Evolutionary conservation across 2,797 vertebrate species (phyloP), one percentile per base, ranked within the genome.

Genomic region (Toxotes lorentzi): DNA sequence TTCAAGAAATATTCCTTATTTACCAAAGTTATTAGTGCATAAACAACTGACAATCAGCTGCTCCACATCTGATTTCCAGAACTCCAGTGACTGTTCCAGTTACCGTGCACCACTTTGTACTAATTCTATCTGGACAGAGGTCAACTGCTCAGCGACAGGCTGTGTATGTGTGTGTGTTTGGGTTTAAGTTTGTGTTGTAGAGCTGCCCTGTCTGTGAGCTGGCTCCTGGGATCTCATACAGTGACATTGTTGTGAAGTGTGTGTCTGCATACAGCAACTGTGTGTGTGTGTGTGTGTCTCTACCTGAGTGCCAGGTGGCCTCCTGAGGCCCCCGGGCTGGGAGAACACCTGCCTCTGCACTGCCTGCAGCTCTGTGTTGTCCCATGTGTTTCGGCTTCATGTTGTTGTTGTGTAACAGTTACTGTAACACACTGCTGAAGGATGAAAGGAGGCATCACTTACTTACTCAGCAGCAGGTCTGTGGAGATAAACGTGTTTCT

Each of bases 291-390:
- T 64, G 43, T 23, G 63, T 50, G 8, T 17, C 7, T 38, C 48
- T 24, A 81, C 23, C 57, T 74, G 62, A 45, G 89, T 75, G 69
- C 84, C 88, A 90, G 90, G 90, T 90, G 90, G 87, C 82, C 88
- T 75, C 85, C 30, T 0, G 87, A 83, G 89, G 73, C 79, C 79
- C 35, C 60, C 51, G 47, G 84, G 83, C 84, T 84, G 84, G 86
- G 82, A 87, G 78, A 88, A 92, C 92, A 93, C 92, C 92, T 94
- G 93, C 86, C 86, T 78, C 67, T 75, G 77, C 73, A 75, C 27
- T 1, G 87, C 90, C 87, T 83, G 81, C 82, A 89, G 89, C 83
- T 76, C 75, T 4, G 2, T 38, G n/a, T 13, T 41, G 53, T 88
- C 88, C 88, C 89, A n/a, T 63, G 87, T 81, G 86, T 78, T 85